Evolutionary conservation across 2,113 vertebrate genomes (phyloP).

Genomic region (Actenoides hombroni): DNA sequence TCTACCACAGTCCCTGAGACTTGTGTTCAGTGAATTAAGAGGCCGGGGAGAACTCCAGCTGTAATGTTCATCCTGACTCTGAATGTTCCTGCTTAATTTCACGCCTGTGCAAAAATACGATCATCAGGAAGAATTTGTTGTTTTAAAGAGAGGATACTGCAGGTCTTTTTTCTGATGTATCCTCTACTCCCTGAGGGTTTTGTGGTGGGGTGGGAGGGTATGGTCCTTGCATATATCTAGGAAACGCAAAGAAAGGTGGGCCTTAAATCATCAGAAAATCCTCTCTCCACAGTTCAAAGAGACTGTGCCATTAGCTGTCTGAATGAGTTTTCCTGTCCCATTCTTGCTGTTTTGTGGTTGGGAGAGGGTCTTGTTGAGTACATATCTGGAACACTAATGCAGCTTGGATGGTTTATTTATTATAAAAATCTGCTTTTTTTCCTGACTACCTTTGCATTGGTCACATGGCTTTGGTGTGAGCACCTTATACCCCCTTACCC

Average conservation of each 20-base stretch:
- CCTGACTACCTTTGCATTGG: slow-evolving; percentile 70
- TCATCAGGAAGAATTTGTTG: neutral
- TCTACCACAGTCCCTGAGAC: slow-evolving; percentile 70
- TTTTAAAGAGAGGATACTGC: neutral
- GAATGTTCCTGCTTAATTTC: slow-evolving; percentile 8
- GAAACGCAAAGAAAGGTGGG: slow-evolving; percentile 59
- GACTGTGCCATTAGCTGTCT: slow-evolving; percentile 63
- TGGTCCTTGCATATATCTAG: slow-evolving; percentile 6
- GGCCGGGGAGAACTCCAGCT: neutral
- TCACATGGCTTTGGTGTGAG: slow-evolving; percentile 68
- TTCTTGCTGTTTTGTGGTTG: slow-evolving; percentile 65
- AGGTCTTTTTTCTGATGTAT: neutral
- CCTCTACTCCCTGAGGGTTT: neutral
- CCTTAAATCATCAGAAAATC: slow-evolving; percentile 70
- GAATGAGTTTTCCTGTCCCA: slow-evolving; percentile 58
- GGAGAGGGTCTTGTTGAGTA: slow-evolving; percentile 59
- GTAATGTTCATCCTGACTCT: neutral
- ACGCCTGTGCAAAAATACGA: slow-evolving; percentile 12
- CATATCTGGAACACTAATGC: slow-evolving; percentile 71
- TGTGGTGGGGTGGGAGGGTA: neutral
- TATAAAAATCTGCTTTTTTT: slow-evolving; percentile 64
- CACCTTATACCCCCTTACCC: slow-evolving; percentile 50
- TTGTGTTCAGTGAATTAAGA: slow-evolving; percentile 22
- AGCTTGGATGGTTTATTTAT: slow-evolving; percentile 61
- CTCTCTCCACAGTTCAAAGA: slow-evolving; percentile 59